Percentiles rank a stretch among this genome's conserved stretches.
phyloP scores from a whole-genome alignment of 2,113 vertebrate genomes.

The Cichladusa arquata region DNA sequence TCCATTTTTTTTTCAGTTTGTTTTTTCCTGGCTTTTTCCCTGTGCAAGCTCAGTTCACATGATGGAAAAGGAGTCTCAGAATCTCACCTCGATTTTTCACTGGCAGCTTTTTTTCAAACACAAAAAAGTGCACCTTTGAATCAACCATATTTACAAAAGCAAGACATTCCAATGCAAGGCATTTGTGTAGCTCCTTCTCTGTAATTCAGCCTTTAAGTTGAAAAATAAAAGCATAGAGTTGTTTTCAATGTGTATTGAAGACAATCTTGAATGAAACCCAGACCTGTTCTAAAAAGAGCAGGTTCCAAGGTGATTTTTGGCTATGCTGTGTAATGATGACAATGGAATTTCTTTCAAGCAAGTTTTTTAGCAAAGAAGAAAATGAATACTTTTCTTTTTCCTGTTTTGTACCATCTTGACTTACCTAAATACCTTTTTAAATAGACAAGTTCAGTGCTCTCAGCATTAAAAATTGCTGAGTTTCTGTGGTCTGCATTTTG shows the following conservation, averaged over 20 bases:
- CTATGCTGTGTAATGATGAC: accelerated
- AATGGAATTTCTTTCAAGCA: neutral
- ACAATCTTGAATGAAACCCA: neutral
- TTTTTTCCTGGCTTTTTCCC: neutral
- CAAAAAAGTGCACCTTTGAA: neutral
- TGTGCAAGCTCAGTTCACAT: neutral
- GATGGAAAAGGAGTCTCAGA: neutral
- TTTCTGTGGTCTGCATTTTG: neutral
- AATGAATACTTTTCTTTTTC: neutral
- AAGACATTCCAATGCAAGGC: neutral
- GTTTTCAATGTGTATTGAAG: neutral
- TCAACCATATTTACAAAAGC: neutral
- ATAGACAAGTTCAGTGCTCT: neutral
- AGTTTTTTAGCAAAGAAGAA: neutral
- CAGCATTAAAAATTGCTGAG: neutral
- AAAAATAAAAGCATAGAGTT: neutral
- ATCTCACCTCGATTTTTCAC: neutral
- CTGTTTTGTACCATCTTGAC: neutral
- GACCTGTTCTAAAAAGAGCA: neutral
- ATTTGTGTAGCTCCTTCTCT: neutral
- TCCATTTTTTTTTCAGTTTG: neutral
- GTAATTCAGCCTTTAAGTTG: neutral
- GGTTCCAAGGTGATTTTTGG: neutral
- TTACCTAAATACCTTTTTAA: neutral
- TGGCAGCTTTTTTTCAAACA: neutral